phyloP scores from a whole-genome alignment of 2,888 invertebrate species.

The Eristalis arbustorum region DNA sequence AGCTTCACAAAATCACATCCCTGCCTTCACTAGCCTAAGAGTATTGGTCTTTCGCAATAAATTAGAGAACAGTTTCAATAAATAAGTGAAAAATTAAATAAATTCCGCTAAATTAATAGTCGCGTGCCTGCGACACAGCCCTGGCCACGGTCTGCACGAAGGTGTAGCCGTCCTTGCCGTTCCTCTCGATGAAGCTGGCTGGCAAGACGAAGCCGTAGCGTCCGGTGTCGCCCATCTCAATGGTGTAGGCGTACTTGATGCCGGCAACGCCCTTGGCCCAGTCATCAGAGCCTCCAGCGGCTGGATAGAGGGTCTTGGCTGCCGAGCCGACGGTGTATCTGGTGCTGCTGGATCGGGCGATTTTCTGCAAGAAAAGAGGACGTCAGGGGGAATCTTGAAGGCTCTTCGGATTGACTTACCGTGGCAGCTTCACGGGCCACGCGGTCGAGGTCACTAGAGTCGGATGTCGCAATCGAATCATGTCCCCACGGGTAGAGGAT shows the following conservation, averaged over 20 bases:
- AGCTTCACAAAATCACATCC: constrained; percentile 17
- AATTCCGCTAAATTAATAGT: constrained; percentile 2
- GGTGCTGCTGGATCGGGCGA: constrained; percentile 83
- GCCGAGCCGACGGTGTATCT: constrained; percentile 89
- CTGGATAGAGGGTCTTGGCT: constrained; percentile 89
- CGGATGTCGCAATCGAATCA: constrained; percentile 86
- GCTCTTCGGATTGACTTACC: constrained; percentile 73
- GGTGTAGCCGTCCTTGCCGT: constrained; percentile 88
- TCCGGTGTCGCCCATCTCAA: constrained; percentile 93
- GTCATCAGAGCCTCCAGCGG: constrained; percentile 92
- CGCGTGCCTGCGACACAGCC: constrained; percentile 79
- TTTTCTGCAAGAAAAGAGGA: constrained; percentile 81
- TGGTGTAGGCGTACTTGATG: constrained; percentile 93
- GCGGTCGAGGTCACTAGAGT: constrained; percentile 85
- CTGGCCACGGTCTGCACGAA: constrained; percentile 85
- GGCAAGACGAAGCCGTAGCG: constrained; percentile 93
- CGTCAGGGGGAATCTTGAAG: background rate
- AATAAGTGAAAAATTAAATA: constrained; percentile 44
- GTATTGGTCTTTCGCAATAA: constrained; percentile 23
- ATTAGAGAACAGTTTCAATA: constrained; percentile 56
- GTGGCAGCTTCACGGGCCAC: constrained; percentile 87
- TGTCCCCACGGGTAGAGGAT: constrained; percentile 94
- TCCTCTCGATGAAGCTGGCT: constrained; percentile 86
- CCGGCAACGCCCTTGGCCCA: constrained; percentile 93
- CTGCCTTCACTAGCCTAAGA: constrained; percentile 16